Evolutionary conservation across 1,140 invertebrate genomes (phyloP).

Genomic region (Hylaeus anthracinus): DNA sequence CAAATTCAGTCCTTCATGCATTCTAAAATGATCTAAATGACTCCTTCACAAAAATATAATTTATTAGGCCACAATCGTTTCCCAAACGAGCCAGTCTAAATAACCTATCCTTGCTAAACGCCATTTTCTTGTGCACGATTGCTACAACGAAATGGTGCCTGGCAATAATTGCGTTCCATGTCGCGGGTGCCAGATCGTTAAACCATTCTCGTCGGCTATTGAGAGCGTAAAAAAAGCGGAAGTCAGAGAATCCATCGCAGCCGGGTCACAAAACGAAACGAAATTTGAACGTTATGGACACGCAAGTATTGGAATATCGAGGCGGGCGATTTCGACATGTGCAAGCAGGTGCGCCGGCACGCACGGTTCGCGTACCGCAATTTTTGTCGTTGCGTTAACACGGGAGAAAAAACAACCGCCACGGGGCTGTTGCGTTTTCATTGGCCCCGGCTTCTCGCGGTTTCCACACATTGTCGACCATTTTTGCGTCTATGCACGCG

Average conservation of each 20-base stretch:
- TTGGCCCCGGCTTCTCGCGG: constrained; percentile 4
- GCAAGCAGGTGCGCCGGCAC: constrained; percentile 17
- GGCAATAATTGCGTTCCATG: background rate
- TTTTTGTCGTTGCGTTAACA: constrained; percentile 49
- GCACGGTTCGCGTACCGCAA: constrained; percentile 8
- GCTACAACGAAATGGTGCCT: background rate
- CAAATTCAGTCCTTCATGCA: too few species aligned
- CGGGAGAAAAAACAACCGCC: constrained; percentile 38
- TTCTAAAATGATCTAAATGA: too few species aligned
- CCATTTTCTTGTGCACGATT: background rate
- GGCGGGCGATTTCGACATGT: constrained; percentile 19
- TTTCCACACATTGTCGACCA: background rate
- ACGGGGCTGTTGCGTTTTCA: constrained; percentile 21
- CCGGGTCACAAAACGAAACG: constrained; percentile 47
- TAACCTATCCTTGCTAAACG: too few species aligned
- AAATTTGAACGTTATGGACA: constrained; percentile 51
- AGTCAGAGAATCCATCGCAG: constrained; percentile 38
- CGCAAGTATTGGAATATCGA: constrained; percentile 36
- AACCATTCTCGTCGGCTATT: constrained; percentile 38
- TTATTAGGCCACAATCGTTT: too few species aligned
- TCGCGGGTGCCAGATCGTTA: constrained; percentile 20
- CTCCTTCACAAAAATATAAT: too few species aligned
- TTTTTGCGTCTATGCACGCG: too few species aligned
- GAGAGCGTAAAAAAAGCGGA: constrained; percentile 40
- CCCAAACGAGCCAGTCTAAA: too few species aligned